These are phyloP conservation scores for Micrastur ruficollis DNA, from an alignment of 2,797 vertebrate genomes.

Conservation along the genomic window DNA sequence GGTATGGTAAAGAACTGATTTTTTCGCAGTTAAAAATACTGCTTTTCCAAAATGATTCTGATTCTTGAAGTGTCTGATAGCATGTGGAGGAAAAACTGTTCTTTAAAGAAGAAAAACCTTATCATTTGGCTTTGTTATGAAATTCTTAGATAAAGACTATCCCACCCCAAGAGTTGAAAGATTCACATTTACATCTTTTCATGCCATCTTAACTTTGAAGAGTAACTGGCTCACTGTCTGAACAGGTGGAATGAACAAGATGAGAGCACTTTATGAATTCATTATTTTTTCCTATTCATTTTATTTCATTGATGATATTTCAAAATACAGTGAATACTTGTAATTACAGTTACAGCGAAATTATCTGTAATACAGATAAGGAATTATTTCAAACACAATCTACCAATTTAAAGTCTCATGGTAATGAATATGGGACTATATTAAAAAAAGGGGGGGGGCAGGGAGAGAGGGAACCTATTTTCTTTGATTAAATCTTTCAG, in stretches of 20 bases:
- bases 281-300: not conserved
- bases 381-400: not conserved
- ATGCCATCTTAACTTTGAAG: not conserved
- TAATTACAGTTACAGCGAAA: not conserved
- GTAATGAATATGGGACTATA: not conserved
- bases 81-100: not conserved
- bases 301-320: not conserved
- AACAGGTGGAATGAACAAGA: not conserved
- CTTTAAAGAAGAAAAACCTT: not conserved
- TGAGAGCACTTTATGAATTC: not conserved
- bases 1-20: not conserved
- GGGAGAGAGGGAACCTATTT: not conserved
- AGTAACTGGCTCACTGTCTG: not conserved
- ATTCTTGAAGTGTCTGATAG: not conserved
- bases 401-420: not conserved
- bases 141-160: not conserved
- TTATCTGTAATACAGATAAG: not conserved
- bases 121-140: not conserved
- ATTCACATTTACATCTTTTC: not conserved
- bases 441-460: not conserved
- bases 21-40: not conserved
- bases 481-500: not conserved
- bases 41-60: not conserved
- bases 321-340: not conserved
- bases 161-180: not conserved